phyloP scores from a whole-genome alignment of 2,113 vertebrate species.

The Brienomyrus longianalis region DNA sequence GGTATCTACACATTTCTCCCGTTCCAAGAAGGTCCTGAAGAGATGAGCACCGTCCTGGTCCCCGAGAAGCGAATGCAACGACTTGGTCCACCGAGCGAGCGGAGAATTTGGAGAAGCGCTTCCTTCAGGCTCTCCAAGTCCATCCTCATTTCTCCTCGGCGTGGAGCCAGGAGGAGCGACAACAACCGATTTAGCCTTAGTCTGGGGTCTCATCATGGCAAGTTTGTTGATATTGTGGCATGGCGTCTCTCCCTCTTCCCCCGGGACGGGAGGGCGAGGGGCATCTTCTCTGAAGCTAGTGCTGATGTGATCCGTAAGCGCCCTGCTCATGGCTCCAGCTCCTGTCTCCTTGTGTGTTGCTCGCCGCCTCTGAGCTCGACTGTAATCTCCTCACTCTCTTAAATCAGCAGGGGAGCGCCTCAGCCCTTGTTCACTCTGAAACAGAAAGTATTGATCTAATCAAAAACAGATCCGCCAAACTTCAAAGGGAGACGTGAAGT shows the following conservation, averaged over 20 bases:
- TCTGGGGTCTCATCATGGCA: conserved; percentile 64
- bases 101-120: conserved; percentile 90
- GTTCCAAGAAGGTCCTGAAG: conserved; percentile 90
- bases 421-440: conserved; percentile 80
- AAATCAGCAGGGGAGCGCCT: conserved; percentile 89
- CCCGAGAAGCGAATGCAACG: conserved; percentile 84
- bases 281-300: conserved; percentile 97
- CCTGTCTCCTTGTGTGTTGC: conserved; percentile 41
- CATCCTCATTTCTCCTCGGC: conserved; percentile 83
- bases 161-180: conserved; percentile 61
- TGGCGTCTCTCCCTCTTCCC: conserved; percentile 87
- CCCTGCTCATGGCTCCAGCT: conserved; percentile 81
- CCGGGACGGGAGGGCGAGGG: conserved; percentile 89
- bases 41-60: conserved; percentile 95
- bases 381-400: conserved; percentile 80
- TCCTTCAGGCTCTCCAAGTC: conserved; percentile 90
- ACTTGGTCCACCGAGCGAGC: conserved; percentile 89
- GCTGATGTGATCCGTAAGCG: conserved; percentile 75
- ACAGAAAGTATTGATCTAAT: conserved; percentile 89
- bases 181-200: conserved; percentile 53
- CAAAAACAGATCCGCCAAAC: conserved; percentile 90
- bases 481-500: conserved; percentile 81
- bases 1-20: conserved; percentile 87
- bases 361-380: conserved; percentile 59
- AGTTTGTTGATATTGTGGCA: conserved; percentile 63